These are phyloP conservation scores for Cherax destructor DNA, from an alignment of 1,140 invertebrate species.

Conservation along the genomic window DNA sequence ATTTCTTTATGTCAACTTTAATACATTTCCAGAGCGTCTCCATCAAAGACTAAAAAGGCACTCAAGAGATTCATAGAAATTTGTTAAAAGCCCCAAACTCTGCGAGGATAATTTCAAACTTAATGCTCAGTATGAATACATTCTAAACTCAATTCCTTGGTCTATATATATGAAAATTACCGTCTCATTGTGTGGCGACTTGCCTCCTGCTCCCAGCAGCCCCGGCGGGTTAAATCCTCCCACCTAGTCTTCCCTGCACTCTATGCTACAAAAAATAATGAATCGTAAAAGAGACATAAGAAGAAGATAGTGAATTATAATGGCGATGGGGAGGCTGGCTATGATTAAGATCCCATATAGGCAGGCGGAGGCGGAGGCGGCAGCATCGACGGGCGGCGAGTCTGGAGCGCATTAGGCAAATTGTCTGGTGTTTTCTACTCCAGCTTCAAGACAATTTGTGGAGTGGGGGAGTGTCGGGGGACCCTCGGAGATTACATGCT, in stretches of 20 bases:
- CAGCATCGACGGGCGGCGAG: slow-evolving; percentile 2
- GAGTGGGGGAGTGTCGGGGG: background rate
- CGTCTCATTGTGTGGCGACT: slow-evolving; percentile 29
- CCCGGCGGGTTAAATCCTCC: background rate
- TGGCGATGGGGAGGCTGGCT: background rate
- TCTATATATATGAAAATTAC: slow-evolving; percentile 63
- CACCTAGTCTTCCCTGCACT: background rate
- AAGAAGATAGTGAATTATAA: slow-evolving; percentile 6
- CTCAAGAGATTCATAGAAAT: slow-evolving; percentile 35
- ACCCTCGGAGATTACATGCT: slow-evolving; percentile 11
- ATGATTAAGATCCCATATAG: background rate
- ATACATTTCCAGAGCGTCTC: background rate
- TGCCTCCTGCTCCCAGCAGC: slow-evolving; percentile 22
- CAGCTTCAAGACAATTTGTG: slow-evolving; percentile 43
- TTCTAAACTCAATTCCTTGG: slow-evolving; percentile 55
- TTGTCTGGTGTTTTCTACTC: slow-evolving; percentile 29
- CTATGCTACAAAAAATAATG: background rate
- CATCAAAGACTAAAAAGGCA: background rate
- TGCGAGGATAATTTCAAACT: slow-evolving; percentile 43
- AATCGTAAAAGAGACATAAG: background rate
- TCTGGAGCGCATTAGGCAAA: slow-evolving; percentile 30
- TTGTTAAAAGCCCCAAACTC: slow-evolving; percentile 32
- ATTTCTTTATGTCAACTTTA: slow-evolving; percentile 36
- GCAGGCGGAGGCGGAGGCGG: background rate
- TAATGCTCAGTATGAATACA: slow-evolving; percentile 58